These are phyloP conservation scores for Volucella bombylans DNA, from an alignment of 2,888 invertebrate genomes.

Conservation along the genomic window DNA sequence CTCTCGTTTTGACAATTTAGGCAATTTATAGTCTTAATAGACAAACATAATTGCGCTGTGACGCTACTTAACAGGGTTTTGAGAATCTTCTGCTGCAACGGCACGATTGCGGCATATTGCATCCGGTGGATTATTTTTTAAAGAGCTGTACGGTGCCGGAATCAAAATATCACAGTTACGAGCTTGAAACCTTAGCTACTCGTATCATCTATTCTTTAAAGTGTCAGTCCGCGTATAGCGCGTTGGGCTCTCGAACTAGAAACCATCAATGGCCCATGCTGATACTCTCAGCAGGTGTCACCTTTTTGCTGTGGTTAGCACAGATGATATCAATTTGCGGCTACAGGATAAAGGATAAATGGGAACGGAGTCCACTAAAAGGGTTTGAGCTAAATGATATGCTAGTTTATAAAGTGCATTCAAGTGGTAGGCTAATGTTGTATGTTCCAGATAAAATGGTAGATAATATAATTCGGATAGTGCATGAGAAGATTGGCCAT, in stretches of 20 bases:
- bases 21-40: slow-evolving; percentile 75
- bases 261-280: background rate
- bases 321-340: background rate
- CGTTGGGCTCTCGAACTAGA: background rate
- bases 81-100: slow-evolving; percentile 75
- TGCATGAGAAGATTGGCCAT: no score
- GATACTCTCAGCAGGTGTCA: background rate
- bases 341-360: background rate
- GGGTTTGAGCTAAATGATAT: background rate
- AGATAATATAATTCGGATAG: background rate
- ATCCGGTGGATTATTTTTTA: slow-evolving; percentile 77
- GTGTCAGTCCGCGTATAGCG: slow-evolving; percentile 75
- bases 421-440: background rate
- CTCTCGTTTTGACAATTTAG: slow-evolving; percentile 76
- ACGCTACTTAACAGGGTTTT: no score
- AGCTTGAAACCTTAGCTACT: no score
- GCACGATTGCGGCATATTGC: slow-evolving; percentile 71
- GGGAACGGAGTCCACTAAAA: background rate
- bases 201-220: slow-evolving; percentile 77
- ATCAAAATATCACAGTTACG: slow-evolving; percentile 75
- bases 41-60: slow-evolving; percentile 77
- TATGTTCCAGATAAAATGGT: background rate
- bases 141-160: slow-evolving; percentile 75
- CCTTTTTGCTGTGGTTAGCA: background rate
- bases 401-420: background rate